Evolutionary conservation across 2,113 vertebrate genomes (phyloP).

Genomic region (Nymphicus hollandicus): DNA sequence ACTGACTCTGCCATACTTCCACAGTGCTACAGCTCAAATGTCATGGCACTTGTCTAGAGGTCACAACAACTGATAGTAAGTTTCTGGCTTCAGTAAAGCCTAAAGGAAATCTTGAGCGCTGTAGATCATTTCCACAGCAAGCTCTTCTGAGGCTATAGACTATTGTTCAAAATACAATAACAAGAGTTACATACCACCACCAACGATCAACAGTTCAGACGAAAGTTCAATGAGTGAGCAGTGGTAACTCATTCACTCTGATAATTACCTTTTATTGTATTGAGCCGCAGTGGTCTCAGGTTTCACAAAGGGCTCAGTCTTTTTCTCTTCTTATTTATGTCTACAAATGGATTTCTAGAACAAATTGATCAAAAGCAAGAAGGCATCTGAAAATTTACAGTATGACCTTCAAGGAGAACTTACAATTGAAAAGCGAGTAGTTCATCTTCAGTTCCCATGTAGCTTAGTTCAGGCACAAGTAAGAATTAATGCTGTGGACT

Average conservation of each 20-base stretch:
- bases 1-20: background rate
- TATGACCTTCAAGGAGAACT: background rate
- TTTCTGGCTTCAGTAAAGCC: background rate
- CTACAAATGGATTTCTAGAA: background rate
- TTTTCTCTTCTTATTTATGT: background rate
- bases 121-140: background rate
- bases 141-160: background rate
- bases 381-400: background rate
- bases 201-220: fast-evolving
- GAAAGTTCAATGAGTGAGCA: background rate
- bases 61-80: background rate
- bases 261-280: background rate
- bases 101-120: background rate
- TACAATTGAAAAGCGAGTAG: background rate
- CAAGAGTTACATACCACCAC: background rate
- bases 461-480: background rate
- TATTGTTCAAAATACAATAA: background rate
- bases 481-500: background rate
- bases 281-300: background rate
- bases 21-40: background rate
- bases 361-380: background rate
- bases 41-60: background rate
- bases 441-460: background rate
- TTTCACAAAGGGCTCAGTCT: background rate
- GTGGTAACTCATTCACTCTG: background rate